Base-by-base conservation (phyloP, 2,113 vertebrate genomes). In the Empidonax alnorum region DNA sequence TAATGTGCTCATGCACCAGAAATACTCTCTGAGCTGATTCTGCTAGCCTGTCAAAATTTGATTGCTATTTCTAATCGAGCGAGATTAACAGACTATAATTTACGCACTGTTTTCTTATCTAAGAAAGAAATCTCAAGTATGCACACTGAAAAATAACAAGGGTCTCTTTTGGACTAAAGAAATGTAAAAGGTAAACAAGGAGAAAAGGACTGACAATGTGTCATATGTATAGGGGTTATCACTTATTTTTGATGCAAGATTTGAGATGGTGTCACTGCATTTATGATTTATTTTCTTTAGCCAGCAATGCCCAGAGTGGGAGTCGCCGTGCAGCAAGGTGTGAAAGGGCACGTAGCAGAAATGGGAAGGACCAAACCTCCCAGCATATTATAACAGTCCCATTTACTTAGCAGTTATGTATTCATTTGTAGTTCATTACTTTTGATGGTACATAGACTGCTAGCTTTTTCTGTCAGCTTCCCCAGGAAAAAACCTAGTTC, bases 281-380 rank as follows among this genome's bases (percentile, higher is more conserved):
- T 92, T 52, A 44, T 87, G 79, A 80, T 80, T 92, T 58, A 81
- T 81, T 94, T 95, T 93, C 76, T 90, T 93, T 59, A 88, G 31
- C 31, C 58, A 82, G 63, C 18, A 62, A 87, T 89, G 67, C 87
- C 94, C 87, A 79, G 49, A 94, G 58, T 85, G 61, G 42, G 52
- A 62, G 59, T 87, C 14, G 8, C 53, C 25, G 16, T 46, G 42
- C 2, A 12, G 61, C 21, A 62, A 82, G 66, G n/a, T 77, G 67
- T 22, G 6, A 94, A 95, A 93, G 62, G 71, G 44, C 73, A 90
- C 14, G 31, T 58, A 93, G 83, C 50, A 94, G 75, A 95, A 90
- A 21, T 77, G 72, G 82, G 91, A 79, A 0, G 24, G 55, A 55
- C 49, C 39, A 76, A 79, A n/a, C 46, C 94, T 95, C 89, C 61